Percentiles rank a stretch among this genome's conserved stretches.
Conservation (phyloP, 2,888 invertebrate genomes). For the Agrotis ipsilon region DNA sequence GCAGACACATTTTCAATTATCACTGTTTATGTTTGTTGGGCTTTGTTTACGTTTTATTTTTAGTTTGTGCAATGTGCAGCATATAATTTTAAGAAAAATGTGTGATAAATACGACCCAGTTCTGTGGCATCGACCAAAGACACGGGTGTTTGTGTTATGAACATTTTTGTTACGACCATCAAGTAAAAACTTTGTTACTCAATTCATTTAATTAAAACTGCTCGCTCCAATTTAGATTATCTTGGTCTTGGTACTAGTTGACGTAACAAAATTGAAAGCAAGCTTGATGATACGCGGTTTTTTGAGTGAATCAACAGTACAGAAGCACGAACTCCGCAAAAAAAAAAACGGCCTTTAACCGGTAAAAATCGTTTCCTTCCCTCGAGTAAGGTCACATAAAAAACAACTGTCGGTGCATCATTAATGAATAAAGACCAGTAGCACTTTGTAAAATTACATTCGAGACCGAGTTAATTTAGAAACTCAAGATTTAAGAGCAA, state of each 20-base stretch:
- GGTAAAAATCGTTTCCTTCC: constrained; percentile 79
- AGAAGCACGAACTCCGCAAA: constrained; percentile 57
- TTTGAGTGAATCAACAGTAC: constrained; percentile 29
- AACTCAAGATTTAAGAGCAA: constrained; percentile 32
- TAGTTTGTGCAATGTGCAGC: constrained; percentile 40
- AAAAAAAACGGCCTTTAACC: constrained; percentile 67
- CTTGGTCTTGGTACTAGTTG: constrained; percentile 22
- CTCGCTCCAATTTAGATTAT: constrained; percentile 47
- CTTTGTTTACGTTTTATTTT: constrained; percentile 77
- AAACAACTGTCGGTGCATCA: constrained; percentile 44
- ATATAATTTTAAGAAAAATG: constrained; percentile 6
- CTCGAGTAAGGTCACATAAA: constrained; percentile 52
- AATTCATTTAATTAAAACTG: constrained; percentile 41
- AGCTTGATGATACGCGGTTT: constrained; percentile 40
- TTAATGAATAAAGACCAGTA: constrained; percentile 37
- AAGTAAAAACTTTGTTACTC: constrained; percentile 6
- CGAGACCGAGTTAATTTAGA: constrained; percentile 13
- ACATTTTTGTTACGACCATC: not conserved
- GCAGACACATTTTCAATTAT: constrained; percentile 72
- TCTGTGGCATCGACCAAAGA: constrained; percentile 9
- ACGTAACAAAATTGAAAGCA: constrained; percentile 43
- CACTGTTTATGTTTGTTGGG: constrained; percentile 79
- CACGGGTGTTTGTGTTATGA: not conserved
- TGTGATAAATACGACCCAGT: constrained; percentile 8
- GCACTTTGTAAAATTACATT: constrained; percentile 31